Evolutionary conservation across 2,888 invertebrate genomes (phyloP), one percentile per base, ranked within the genome.

Genomic region (Clepsis dumicolana): DNA sequence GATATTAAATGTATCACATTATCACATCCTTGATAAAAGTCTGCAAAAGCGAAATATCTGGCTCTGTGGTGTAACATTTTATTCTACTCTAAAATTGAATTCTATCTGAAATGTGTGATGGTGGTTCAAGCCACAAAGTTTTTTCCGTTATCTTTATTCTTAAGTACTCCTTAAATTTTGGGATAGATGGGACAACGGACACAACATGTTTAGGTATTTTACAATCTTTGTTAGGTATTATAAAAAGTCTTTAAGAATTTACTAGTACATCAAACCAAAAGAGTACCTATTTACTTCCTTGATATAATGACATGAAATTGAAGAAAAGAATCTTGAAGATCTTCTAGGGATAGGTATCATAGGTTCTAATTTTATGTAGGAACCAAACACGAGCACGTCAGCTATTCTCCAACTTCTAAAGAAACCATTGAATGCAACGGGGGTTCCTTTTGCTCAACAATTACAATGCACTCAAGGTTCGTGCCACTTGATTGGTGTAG

Each of bases 401-500:
- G 18, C 44, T 18, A 16, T 18, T 16, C 29, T 12, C 16, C 10
- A 10, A 27, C 10, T 10, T 29, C 1, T 16, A 54, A 18, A n/a
- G 16, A 2, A 27, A 41, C 16, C 41, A 41, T 25, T 12, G 5
- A 50, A 27, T 56, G 56, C 62, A 67, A 38, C 27, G 35, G 18
- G 50, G 50, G 32, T 44, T 63, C 68, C 68, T 41, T 63, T 68
- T 68, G 68, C 64, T 59, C 41, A 44, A 59, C 52, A 50, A 67
- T 63, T 68, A 59, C 68, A 53, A 21, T 44, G 56, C 62, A 38
- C 1, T 41, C 80, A 83, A 84, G 79, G 82, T 79, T 75, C 74
- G 68, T 66, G 73, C 75, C 77, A 77, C 75, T 76, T 76, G 77
- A 80, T 81, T 79, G 75, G 77, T 80, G 74, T 76, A 80, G 77